These are phyloP conservation scores for Aulostomus chinensis DNA, from an alignment of 2,797 vertebrate genomes.

Conservation along the genomic window DNA sequence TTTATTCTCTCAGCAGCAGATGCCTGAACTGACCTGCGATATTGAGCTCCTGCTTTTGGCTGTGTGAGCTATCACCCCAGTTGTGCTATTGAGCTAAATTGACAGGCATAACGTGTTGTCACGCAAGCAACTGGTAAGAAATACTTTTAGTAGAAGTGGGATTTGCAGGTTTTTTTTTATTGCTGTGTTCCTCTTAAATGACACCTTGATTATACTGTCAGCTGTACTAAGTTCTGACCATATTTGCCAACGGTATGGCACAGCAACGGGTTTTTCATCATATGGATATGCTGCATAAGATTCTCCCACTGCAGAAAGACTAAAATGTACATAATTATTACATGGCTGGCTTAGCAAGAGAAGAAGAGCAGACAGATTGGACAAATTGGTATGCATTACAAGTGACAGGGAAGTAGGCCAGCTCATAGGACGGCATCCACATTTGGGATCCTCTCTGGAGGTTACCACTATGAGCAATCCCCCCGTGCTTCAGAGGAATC, in stretches of 20 bases:
- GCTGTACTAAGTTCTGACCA: slow-evolving; percentile 1
- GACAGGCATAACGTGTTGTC: no score
- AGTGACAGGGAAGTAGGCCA: slow-evolving; percentile 66
- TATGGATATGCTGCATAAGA: slow-evolving; percentile 32
- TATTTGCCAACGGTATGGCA: slow-evolving; percentile 1
- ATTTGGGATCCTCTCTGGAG: slow-evolving; percentile 64
- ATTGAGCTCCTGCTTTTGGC: background rate
- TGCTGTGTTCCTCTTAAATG: no score
- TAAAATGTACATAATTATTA: slow-evolving; percentile 64
- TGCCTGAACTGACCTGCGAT: background rate
- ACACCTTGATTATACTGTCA: no score
- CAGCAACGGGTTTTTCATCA: background rate
- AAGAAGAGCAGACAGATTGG: slow-evolving; percentile 51
- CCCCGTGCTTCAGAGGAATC: slow-evolving; percentile 28
- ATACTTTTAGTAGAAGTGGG: no score
- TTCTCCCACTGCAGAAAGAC: slow-evolving; percentile 24
- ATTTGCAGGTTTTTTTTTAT: no score
- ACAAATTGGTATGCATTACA: slow-evolving; percentile 62
- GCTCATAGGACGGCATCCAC: slow-evolving; percentile 58
- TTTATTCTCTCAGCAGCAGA: slow-evolving; percentile 7
- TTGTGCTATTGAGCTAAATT: background rate
- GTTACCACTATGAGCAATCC: slow-evolving; percentile 46
- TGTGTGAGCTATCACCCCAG: background rate
- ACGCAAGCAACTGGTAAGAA: no score
- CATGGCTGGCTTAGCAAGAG: slow-evolving; percentile 61